Percentiles rank a stretch among this genome's conserved stretches.
Evolutionary conservation across 2,888 invertebrate genomes (phyloP).

Genomic region (Caenorhabditis becei): DNA sequence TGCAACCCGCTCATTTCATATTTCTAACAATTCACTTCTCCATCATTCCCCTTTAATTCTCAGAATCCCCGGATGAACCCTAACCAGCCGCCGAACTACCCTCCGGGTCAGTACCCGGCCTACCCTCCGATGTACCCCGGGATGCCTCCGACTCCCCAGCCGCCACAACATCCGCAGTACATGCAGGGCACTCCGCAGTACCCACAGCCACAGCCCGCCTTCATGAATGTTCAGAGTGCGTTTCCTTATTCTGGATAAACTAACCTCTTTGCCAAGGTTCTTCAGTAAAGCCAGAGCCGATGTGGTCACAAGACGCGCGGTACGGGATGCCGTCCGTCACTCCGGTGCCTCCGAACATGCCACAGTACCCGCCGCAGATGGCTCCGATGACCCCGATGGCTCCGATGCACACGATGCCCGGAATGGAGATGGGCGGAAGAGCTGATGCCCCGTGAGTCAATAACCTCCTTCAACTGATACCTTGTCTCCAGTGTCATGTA

Average conservation of each 20-base stretch:
- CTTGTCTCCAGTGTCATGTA: not conserved
- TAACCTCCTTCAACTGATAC: not conserved
- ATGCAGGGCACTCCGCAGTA: constrained; percentile 37
- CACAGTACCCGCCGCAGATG: constrained; percentile 1
- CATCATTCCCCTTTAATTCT: too few relatives aligned
- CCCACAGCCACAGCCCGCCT: constrained; percentile 12
- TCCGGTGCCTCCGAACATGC: not conserved
- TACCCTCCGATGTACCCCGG: constrained; percentile 5
- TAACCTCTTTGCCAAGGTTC: not conserved
- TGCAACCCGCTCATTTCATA: not conserved
- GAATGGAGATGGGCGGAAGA: not conserved
- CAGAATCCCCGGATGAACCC: constrained; percentile 53
- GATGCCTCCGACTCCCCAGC: constrained; percentile 1
- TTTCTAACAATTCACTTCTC: too few relatives aligned
- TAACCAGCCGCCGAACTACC: constrained; percentile 45
- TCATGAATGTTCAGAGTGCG: constrained; percentile 6
- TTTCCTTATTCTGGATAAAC: not conserved
- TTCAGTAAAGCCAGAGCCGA: constrained; percentile 45
- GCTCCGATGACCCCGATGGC: too few relatives aligned
- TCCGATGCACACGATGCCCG: not conserved
- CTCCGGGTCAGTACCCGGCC: constrained; percentile 12
- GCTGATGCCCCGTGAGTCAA: constrained; percentile 2
- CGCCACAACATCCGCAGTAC: not conserved
- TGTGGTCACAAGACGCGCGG: constrained; percentile 23
- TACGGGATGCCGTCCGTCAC: constrained; percentile 19